A percentile compares a stretch with the other conserved stretches of the same genome.
Conservation (phyloP, 2,113 vertebrate genomes). For the Pangasianodon gigas region DNA sequence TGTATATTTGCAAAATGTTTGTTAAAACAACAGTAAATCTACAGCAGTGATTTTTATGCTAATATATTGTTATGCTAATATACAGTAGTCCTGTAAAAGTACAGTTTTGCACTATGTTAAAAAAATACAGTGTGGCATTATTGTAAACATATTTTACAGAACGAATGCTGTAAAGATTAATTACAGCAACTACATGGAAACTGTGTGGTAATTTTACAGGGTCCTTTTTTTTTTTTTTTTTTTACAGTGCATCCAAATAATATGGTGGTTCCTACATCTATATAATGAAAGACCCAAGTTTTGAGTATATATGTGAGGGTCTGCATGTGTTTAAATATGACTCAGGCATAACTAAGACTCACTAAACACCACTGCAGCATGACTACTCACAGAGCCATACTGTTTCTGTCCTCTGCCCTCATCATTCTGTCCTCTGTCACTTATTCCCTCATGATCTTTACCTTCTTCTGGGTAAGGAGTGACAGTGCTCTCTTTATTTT, state of each 20-base stretch:
- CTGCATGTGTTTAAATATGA: not conserved
- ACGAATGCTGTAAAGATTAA: not conserved
- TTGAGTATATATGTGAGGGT: not conserved
- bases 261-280: not conserved
- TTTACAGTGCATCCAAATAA: not conserved
- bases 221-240: not conserved
- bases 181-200: not conserved
- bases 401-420: not conserved
- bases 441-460: not conserved
- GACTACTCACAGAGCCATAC: not conserved
- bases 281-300: not conserved
- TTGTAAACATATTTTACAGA: not conserved
- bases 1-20: not conserved
- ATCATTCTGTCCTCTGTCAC: not conserved
- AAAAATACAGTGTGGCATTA: not conserved
- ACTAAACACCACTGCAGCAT: not conserved
- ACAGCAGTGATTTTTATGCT: not conserved
- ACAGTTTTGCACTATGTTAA: not conserved
- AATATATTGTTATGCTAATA: not conserved
- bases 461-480: constrained; percentile 1
- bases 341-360: not conserved
- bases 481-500: not conserved
- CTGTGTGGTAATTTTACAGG: not conserved
- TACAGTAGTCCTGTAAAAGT: not conserved
- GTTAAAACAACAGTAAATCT: not conserved